Conservation (phyloP, 2,797 vertebrate species). For the Hyperoplus lanceolatus region DNA sequence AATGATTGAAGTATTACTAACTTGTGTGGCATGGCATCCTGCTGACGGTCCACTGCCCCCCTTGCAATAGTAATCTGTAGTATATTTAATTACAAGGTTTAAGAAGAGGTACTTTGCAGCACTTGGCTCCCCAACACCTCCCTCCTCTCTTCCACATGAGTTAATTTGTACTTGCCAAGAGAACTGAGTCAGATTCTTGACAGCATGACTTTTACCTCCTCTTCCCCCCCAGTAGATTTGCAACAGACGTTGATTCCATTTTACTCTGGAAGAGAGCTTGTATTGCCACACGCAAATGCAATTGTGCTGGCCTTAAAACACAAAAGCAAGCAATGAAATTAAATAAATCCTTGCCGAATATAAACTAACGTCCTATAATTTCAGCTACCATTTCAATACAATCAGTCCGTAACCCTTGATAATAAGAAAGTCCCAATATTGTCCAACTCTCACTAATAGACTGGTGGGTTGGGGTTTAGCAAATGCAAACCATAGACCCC, state of each 20-base stretch:
- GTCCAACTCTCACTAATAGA: background rate
- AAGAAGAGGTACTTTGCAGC: background rate
- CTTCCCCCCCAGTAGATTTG: background rate
- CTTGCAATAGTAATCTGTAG: conserved; percentile 19
- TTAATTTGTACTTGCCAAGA: conserved; percentile 4
- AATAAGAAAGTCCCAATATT: conserved; percentile 12
- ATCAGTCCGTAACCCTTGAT: conserved; percentile 4
- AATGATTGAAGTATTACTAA: conserved; percentile 49
- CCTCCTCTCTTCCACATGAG: background rate
- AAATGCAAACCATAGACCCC: conserved; percentile 4
- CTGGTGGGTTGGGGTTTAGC: background rate
- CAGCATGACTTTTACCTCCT: background rate
- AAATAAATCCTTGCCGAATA: background rate
- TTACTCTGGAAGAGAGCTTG: conserved; percentile 3
- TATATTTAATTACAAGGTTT: conserved; percentile 9
- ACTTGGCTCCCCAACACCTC: no score
- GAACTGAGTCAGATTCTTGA: background rate
- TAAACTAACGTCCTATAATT: background rate
- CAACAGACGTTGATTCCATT: background rate
- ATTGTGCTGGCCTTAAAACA: background rate
- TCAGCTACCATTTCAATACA: background rate
- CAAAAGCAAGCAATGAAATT: background rate
- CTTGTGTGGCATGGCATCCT: conserved; percentile 18
- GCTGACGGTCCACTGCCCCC: conserved; percentile 34
- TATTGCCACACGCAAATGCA: conserved; percentile 1